Base-by-base conservation (phyloP, 2,888 invertebrate genomes). In the Latheticus oryzae region DNA sequence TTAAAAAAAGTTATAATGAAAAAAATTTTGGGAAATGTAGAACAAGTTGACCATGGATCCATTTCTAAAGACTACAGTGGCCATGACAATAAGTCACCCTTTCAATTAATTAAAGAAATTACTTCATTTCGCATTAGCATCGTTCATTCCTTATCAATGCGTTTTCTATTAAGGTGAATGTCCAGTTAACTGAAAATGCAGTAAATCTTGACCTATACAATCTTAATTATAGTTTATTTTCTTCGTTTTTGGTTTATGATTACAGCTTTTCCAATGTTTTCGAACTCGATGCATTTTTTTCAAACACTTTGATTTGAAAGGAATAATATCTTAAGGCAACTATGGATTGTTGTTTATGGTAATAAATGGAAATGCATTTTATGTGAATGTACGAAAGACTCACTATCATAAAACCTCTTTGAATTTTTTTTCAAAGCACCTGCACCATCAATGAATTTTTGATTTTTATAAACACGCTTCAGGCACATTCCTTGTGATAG, bases 141-240 rank as follows among this genome's bases (percentile, higher is more conserved):
- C 12, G 12, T 11, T 28, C 12, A 33, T 5, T 33, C 33, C 7
- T 15, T 33, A 5, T n/a, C 12, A 33, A 33, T 12, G 2, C 15
- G 33, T 5, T 21, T 21, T 17, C 23, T 21, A 11, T 17, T 17
- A 24, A 42, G 42, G 42, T 42, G 42, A 42, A 42, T 16, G 42
- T 11, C 11, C 40, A 40, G 26, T 26, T 26, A 11, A 2, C 9
- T 11, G 9, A 2, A 26, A 26, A 26, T 26, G 28, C 11, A 40
- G 11, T 17, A 42, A 42, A 42, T 28, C 28, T 42, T 42, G 42
- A 42, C 42, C 42, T 42, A 17, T 28, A 16, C 17, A 42, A 16
- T 42, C 24, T 13, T 7, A 23, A 28, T 28, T 28, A 28, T 12
- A 9, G 9, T 28, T 28, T 28, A 11, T 11, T 11, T 8, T 19